Evolutionary conservation across 2,888 invertebrate genomes (phyloP), one percentile per base, ranked within the genome.

Genomic region (Tachina grossa): DNA sequence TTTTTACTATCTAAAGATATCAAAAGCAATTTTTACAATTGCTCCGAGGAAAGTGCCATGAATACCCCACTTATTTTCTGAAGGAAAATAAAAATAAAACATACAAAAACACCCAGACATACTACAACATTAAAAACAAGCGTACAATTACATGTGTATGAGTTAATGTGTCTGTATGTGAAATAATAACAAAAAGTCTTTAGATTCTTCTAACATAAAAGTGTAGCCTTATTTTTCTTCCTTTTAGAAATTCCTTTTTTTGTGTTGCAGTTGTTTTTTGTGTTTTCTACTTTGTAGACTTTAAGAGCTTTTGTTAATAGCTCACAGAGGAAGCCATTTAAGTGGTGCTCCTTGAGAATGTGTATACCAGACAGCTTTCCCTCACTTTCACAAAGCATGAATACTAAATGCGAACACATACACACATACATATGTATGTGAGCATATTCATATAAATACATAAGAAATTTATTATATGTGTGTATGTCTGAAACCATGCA

Each of bases 311-410:
- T 85, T 85, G 85, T 83, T 85, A 85, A 85, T 83, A 83, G 83
- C 85, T 83, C 76, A 85, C 85, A 85, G 75, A 90, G 91, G 90
- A 91, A 91, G 91, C 91, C 91, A 90, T 90, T 90, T 90, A 91
- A 91, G 91, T 90, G 91, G 89, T 89, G 90, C 90, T 91, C 89
- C 91, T 91, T 90, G 90, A 90, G 89, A 90, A 91, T 72, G 39
- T 45, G 14, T 74, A 90, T 89, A 87, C 89, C 89, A 88, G 91
- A 88, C 89, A 85, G 85, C 76, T 85, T 83, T 85, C 79, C 79
- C 59, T 76, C 72, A 76, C 78, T 77, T 65, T 68, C n/a, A 57
- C 51, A 61, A 31, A 43, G 66, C 16, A 72, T 51, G 16, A 68
- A 72, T n/a, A 76, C 72, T 51, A 47, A n/a, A 47, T 31, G 1